These are phyloP conservation scores for Empidonax alnorum DNA, from an alignment of 2,113 vertebrate species.

Conservation along the genomic window DNA sequence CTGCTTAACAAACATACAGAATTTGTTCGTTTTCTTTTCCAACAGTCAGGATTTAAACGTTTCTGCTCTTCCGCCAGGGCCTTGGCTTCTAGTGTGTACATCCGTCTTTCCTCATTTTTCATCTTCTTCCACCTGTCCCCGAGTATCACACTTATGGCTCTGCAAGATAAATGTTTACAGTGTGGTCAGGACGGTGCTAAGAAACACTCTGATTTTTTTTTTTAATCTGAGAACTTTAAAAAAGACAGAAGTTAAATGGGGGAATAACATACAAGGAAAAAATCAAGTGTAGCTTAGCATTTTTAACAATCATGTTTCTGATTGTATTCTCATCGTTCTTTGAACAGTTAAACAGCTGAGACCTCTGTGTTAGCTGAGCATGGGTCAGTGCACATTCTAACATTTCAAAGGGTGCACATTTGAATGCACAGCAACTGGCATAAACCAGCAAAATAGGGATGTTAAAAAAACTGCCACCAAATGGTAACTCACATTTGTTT, in stretches of 20 bases:
- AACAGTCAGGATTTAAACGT: slow-evolving; percentile 98
- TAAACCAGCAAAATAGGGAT: background rate
- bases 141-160: slow-evolving; percentile 99
- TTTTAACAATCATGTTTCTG: background rate
- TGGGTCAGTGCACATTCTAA: background rate
- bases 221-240: background rate
- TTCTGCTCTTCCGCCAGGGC: slow-evolving; percentile 99
- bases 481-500: slow-evolving; percentile 6
- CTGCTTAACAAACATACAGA: slow-evolving; percentile 80
- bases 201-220: background rate
- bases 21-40: slow-evolving; percentile 99
- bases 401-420: background rate
- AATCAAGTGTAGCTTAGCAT: background rate
- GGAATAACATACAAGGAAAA: background rate
- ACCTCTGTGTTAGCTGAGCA: background rate
- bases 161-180: slow-evolving; percentile 72
- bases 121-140: slow-evolving; percentile 99
- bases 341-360: background rate
- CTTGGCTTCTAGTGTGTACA: slow-evolving; percentile 98
- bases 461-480: background rate
- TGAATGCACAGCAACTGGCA: background rate
- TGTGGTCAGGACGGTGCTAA: background rate
- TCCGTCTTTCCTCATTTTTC: slow-evolving; percentile 95
- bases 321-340: background rate
- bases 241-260: background rate